phyloP scores from a whole-genome alignment of 1,140 invertebrate species.

The Calycopis cecrops region DNA sequence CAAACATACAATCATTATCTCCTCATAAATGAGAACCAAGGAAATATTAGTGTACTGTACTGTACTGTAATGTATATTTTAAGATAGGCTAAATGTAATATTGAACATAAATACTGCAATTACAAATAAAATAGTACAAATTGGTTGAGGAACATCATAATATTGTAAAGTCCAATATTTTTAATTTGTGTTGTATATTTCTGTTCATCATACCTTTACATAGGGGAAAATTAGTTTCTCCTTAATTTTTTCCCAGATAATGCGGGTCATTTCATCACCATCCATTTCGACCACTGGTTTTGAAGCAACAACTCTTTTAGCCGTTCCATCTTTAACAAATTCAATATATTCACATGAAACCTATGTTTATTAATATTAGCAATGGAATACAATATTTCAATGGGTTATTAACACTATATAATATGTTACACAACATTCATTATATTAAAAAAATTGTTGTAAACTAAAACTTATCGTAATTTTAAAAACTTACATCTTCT shows the following conservation, averaged over 20 bases:
- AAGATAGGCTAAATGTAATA: too few species aligned
- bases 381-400: too few species aligned
- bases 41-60: too few species aligned
- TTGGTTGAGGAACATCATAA: too few species aligned
- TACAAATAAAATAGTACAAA: too few species aligned
- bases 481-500: constrained; percentile 51
- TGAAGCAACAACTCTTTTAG: constrained; percentile 78
- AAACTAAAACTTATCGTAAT: not conserved
- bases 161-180: too few species aligned
- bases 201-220: constrained; percentile 79
- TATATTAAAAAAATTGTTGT: not conserved
- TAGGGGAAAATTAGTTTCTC: constrained; percentile 92
- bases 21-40: too few species aligned
- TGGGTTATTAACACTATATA: too few species aligned
- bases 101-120: too few species aligned
- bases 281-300: constrained; percentile 93
- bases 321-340: constrained; percentile 72
- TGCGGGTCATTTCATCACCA: constrained; percentile 94
- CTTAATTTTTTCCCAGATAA: constrained; percentile 94
- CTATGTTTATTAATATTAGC: not conserved
- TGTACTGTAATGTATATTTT: too few species aligned
- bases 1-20: too few species aligned
- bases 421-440: too few species aligned
- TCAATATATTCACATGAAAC: not conserved
- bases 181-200: not conserved